Evolutionary conservation across 2,113 vertebrate genomes (phyloP).

Genomic region (Lamprotornis superbus): DNA sequence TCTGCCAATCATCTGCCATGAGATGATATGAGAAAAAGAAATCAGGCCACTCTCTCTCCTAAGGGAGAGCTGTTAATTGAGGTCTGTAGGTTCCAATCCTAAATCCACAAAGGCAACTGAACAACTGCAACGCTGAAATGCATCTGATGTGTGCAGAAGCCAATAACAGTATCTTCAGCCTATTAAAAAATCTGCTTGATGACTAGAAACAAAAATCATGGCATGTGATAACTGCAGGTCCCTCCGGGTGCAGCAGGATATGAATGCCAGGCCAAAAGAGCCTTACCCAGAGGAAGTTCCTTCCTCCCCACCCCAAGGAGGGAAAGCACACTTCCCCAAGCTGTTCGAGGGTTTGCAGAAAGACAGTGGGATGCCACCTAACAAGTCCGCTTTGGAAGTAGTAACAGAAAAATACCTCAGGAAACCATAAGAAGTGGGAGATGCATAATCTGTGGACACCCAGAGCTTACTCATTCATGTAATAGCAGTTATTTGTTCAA

Average conservation of each 20-base stretch:
- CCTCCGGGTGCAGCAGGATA: neutral
- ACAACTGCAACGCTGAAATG: neutral
- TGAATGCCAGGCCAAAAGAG: neutral
- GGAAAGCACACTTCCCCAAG: rapidly evolving
- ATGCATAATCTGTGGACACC: rapidly evolving
- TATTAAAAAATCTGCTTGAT: neutral
- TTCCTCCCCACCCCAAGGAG: neutral
- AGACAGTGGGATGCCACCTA: neutral
- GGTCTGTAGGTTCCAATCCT: neutral
- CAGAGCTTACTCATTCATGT: neutral
- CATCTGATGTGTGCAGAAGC: neutral
- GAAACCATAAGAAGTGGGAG: neutral
- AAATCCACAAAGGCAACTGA: neutral
- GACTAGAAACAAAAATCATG: neutral
- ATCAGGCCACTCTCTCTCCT: conserved; percentile 12
- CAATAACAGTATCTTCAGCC: neutral
- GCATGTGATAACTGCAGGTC: neutral
- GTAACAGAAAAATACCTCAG: neutral
- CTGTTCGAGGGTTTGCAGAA: neutral
- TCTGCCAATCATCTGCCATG: neutral
- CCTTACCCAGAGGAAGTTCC: neutral
- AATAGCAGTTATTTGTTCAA: neutral
- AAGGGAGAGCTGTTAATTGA: conserved; percentile 44
- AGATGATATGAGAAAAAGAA: conserved; percentile 21
- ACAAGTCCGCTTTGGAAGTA: rapidly evolving